Conservation (phyloP, 2,797 vertebrate species). For the Leptoclinus maculatus region DNA sequence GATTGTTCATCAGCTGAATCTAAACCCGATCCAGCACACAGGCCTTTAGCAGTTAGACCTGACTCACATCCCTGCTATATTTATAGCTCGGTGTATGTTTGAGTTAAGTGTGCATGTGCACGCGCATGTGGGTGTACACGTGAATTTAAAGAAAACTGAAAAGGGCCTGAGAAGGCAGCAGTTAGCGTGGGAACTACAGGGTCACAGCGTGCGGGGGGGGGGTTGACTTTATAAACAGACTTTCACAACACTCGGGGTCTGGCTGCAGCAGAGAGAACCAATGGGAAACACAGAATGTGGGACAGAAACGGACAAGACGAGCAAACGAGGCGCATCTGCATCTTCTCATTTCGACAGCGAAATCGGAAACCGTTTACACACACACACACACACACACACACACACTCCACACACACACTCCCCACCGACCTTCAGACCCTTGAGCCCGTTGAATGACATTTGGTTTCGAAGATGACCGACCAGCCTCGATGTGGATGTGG, state of each 20-base stretch:
- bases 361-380: conserved; percentile 18
- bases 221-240: conserved; percentile 81
- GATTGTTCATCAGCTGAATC: conserved; percentile 40
- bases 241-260: conserved; percentile 65
- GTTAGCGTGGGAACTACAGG: conserved; percentile 82
- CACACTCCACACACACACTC: not conserved
- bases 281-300: conserved; percentile 22
- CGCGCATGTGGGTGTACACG: conserved; percentile 35
- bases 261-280: conserved; percentile 35
- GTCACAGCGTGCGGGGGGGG: conserved; percentile 53
- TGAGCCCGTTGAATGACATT: conserved; percentile 38
- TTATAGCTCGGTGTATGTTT: conserved; percentile 55
- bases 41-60: conserved; percentile 23
- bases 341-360: conserved; percentile 50
- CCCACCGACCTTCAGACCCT: conserved; percentile 39
- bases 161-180: conserved; percentile 78
- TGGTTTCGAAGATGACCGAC: conserved; percentile 36
- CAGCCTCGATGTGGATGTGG: conserved; percentile 36
- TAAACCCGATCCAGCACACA: conserved; percentile 44
- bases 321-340: conserved; percentile 41
- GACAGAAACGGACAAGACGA: conserved; percentile 25
- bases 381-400: conserved; percentile 6
- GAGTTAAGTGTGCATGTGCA: conserved; percentile 7
- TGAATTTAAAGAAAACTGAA: conserved; percentile 31
- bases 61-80: conserved; percentile 53